These are phyloP conservation scores for Eucera pruinosa DNA, from an alignment of 2,888 invertebrate species.

Conservation along the genomic window DNA sequence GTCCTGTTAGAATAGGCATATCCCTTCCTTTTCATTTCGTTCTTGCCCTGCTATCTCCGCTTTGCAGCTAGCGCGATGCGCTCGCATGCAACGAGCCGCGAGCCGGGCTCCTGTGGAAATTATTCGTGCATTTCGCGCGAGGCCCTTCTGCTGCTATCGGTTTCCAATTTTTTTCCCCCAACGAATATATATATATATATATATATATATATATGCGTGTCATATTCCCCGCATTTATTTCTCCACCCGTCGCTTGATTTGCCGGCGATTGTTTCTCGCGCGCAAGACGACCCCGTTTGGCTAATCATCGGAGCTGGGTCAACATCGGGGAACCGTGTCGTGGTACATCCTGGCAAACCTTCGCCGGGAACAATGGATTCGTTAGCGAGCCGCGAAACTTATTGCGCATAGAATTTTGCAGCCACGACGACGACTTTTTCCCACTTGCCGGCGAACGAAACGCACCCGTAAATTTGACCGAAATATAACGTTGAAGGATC, in stretches of 20 bases:
- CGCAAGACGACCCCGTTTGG: constrained; percentile 20
- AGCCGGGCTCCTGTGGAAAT: neutral
- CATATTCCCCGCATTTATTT: too few species aligned
- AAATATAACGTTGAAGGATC: constrained; percentile 8
- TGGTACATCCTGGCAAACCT: constrained; percentile 55
- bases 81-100: constrained; percentile 8
- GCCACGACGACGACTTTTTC: too few species aligned
- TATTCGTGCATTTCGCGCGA: constrained; percentile 32
- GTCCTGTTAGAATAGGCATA: constrained; percentile 24
- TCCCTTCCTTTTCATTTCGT: constrained; percentile 35
- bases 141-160: constrained; percentile 32
- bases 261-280: neutral
- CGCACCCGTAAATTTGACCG: constrained; percentile 23
- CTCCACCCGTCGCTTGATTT: constrained; percentile 12
- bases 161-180: constrained; percentile 48
- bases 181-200: too few species aligned
- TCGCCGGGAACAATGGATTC: constrained; percentile 75
- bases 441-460: constrained; percentile 21
- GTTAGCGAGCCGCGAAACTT: constrained; percentile 72
- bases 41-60: constrained; percentile 14
- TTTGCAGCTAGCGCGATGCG: constrained; percentile 20
- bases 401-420: constrained; percentile 58
- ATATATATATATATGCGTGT: too few species aligned
- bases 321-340: neutral
- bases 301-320: neutral